These are phyloP conservation scores for Euphonia xanthogaster DNA, from an alignment of 2,797 vertebrate genomes.

Conservation along the genomic window DNA sequence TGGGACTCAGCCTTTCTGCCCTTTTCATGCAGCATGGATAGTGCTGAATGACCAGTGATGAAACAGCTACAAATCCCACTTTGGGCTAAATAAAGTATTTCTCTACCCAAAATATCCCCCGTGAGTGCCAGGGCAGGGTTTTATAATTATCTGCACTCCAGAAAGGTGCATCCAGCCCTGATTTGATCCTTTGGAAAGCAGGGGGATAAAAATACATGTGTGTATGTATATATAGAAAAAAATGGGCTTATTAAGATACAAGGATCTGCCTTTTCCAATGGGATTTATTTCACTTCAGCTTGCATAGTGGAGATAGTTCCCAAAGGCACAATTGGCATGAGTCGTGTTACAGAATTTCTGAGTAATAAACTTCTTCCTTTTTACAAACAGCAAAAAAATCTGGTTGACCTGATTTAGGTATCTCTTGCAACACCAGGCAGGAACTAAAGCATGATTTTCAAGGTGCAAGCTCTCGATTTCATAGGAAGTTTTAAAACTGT, in stretches of 20 bases:
- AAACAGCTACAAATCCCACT: background rate
- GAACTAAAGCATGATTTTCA: background rate
- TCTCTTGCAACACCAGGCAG: background rate
- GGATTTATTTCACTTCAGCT: constrained; percentile 4
- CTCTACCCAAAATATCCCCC: background rate
- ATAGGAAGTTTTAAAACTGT: background rate
- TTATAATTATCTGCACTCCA: background rate
- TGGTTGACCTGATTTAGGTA: constrained; percentile 20
- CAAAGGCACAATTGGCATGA: constrained; percentile 22
- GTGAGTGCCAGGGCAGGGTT: background rate
- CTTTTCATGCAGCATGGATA: background rate
- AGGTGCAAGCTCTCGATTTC: background rate
- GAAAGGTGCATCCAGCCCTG: background rate
- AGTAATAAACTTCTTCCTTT: background rate
- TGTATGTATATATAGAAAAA: background rate
- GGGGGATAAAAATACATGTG: background rate
- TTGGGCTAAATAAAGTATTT: background rate
- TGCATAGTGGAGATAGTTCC: constrained; percentile 36
- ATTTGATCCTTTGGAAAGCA: background rate
- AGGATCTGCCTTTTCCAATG: background rate
- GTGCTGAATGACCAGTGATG: background rate
- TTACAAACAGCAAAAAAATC: background rate
- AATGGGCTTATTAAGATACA: background rate
- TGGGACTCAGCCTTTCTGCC: background rate
- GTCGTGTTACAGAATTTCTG: constrained; percentile 9